Base-by-base conservation (phyloP, 2,888 invertebrate genomes). In the Encarsia formosa region DNA sequence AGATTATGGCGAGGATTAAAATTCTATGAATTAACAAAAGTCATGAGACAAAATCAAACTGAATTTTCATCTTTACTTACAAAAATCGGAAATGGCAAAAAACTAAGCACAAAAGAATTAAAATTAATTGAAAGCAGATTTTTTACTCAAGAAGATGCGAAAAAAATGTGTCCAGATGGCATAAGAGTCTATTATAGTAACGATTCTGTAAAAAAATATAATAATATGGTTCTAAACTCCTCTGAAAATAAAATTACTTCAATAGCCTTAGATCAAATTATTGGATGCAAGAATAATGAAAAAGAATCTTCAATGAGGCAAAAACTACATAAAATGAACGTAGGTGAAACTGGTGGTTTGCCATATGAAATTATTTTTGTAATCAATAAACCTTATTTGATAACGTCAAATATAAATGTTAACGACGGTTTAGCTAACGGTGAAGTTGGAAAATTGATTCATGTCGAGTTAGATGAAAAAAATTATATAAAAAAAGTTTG, bases 21-120 rank as follows among this genome's bases (percentile, higher is more conserved):
- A 48, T 70, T 63, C 60, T 71, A 59, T 53, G 57, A 63, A 57
- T 49, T 70, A 15, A 59, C 44, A 5, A 49, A 68, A 61, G 66
- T 70, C 5, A 66, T 70, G 57, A 60, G 68, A 51, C 71, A 72
- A 63, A 51, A 61, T 24, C 63, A 70, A 52, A 60, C 50, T 52
- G 31, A n/a, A 49, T 73, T 70, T 61, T 65, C 70, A 13, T 52
- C 49, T 9, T 61, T 67, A 42, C 59, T 68, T 1, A 67, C 65
- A 29, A 67, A 69, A 63, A 64, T 67, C 51, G 66, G 65, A 6
- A 58, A 65, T 59, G 65, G 63, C 45, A 45, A 54, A 8, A 37
- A 45, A 55, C 57, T 63, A 49, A 51, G 54, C 11, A 22, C 54
- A 26, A 47, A 62, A 41, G 56, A 67, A 26, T 56, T 60, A n/a